phyloP scores from a whole-genome alignment of 2,113 vertebrate species.

The Mohoua ochrocephala region DNA sequence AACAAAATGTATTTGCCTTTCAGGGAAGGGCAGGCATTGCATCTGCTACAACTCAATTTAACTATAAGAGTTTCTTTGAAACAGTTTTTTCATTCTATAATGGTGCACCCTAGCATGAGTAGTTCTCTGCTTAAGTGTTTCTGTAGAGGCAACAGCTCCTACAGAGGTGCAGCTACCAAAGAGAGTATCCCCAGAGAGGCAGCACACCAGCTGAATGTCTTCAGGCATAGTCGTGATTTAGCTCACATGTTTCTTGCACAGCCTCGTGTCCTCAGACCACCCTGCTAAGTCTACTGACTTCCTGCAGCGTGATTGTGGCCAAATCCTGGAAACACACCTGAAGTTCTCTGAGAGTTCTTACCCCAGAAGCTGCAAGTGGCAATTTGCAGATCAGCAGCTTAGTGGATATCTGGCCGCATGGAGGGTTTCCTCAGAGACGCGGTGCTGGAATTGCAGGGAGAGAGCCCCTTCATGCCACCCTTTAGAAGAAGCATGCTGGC shows the following conservation, averaged over 20 bases:
- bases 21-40: not conserved
- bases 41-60: not conserved
- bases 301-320: not conserved
- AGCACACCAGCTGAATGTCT: not conserved
- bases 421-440: not conserved
- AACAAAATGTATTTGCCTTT: not conserved
- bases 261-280: not conserved
- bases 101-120: not conserved
- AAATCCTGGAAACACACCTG: not conserved
- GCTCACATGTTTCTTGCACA: not conserved
- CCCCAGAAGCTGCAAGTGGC: not conserved
- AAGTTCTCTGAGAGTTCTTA: not conserved
- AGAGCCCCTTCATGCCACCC: not conserved
- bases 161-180: not conserved
- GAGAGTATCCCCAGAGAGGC: not conserved
- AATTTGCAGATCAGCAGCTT: not conserved
- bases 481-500: not conserved
- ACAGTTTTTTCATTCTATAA: not conserved
- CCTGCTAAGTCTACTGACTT: not conserved
- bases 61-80: not conserved
- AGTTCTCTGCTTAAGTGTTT: not conserved
- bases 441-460: not conserved
- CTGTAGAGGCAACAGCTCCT: not conserved
- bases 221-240: not conserved
- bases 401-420: not conserved